Percentiles rank a stretch among this genome's conserved stretches.
Evolutionary conservation across 2,888 invertebrate genomes (phyloP).

Genomic region (Sclerodermus sp.): DNA sequence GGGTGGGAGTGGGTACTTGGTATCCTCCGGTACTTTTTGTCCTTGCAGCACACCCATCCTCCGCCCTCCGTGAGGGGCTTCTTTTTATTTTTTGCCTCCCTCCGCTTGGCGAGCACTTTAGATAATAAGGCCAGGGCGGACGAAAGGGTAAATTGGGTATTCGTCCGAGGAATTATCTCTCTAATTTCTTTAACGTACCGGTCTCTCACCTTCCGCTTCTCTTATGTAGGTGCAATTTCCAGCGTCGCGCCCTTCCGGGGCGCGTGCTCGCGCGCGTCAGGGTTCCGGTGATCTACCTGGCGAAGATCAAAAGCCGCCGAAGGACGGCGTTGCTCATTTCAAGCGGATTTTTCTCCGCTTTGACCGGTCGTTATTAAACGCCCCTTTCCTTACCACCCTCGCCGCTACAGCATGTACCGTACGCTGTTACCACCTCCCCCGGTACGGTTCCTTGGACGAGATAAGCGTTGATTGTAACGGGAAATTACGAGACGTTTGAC

Average conservation of each 20-base stretch:
- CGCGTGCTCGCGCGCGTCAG: conserved; percentile 11
- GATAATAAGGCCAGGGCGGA: conserved; percentile 56
- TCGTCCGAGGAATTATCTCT: conserved; percentile 58
- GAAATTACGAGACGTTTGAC: too few species aligned
- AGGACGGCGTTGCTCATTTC: too few species aligned
- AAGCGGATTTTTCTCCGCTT: too few species aligned
- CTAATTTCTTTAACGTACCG: conserved; percentile 67
- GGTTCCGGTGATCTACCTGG: too few species aligned
- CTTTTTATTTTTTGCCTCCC: conserved; percentile 16
- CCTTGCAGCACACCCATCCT: conserved; percentile 10
- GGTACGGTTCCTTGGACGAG: background rate
- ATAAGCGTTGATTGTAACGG: background rate
- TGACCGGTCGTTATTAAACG: too few species aligned
- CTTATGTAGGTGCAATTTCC: conserved; percentile 35
- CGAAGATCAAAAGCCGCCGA: background rate
- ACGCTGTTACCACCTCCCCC: background rate
- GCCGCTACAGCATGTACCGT: too few species aligned
- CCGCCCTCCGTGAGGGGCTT: background rate
- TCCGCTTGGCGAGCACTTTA: conserved; percentile 53
- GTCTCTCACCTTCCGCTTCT: conserved; percentile 32
- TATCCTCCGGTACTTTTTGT: conserved; percentile 12
- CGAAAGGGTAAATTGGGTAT: conserved; percentile 58
- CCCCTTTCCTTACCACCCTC: too few species aligned
- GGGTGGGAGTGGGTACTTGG: conserved; percentile 3
- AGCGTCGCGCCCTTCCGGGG: conserved; percentile 17